Conservation (phyloP, 1,140 invertebrate species). For the Calephelis nemesis region DNA sequence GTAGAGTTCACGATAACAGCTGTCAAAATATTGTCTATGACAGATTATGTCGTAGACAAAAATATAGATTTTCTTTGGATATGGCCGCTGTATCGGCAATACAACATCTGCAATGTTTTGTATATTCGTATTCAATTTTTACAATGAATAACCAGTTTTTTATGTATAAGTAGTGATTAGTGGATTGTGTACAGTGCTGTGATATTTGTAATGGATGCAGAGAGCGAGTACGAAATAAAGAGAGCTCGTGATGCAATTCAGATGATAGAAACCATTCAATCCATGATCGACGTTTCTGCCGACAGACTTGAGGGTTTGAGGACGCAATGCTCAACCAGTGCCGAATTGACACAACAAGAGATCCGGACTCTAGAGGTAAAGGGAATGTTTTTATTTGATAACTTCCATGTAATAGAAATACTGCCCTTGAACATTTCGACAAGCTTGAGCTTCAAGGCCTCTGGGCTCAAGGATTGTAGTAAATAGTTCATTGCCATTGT, state of each 20-base stretch:
- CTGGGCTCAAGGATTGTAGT: constrained; percentile 57
- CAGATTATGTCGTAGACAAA: constrained; percentile 57
- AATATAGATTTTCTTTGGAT: constrained; percentile 76
- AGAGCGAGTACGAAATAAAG: constrained; percentile 80
- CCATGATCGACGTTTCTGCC: constrained; percentile 96
- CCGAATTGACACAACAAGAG: constrained; percentile 96
- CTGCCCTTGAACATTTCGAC: constrained; percentile 64
- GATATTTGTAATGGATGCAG: constrained; percentile 80
- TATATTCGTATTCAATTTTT: constrained; percentile 75
- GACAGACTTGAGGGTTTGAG: constrained; percentile 94
- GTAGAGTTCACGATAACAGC: constrained; percentile 36
- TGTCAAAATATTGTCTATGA: constrained; percentile 55
- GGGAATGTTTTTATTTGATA: constrained; percentile 24
- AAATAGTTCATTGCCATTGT: constrained; percentile 62
- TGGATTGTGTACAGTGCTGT: constrained; percentile 72
- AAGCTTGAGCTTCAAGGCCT: constrained; percentile 61
- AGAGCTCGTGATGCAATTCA: constrained; percentile 84
- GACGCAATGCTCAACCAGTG: constrained; percentile 94
- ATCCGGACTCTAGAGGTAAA: constrained; percentile 94
- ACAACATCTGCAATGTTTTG: constrained; percentile 77
- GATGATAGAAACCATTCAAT: constrained; percentile 83
- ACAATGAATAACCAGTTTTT: constrained; percentile 77
- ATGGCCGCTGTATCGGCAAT: constrained; percentile 78
- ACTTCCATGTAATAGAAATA: constrained; percentile 39
- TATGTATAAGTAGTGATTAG: constrained; percentile 72